phyloP scores from a whole-genome alignment of 2,888 invertebrate species.

The Agrochola lota region DNA sequence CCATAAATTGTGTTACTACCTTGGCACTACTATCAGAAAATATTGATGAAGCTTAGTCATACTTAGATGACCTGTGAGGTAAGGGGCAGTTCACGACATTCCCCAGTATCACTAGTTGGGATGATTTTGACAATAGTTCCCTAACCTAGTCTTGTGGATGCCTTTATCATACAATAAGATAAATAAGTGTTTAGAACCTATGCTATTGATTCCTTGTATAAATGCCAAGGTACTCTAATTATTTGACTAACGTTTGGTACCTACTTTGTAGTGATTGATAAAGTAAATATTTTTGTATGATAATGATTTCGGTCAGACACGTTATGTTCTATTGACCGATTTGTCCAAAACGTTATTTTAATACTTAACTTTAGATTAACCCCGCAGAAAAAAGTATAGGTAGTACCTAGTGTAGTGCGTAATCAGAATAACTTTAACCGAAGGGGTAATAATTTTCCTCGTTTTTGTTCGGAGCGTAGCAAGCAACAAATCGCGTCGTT shows the following conservation, averaged over 20 bases:
- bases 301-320: constrained; percentile 26
- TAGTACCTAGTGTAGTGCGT: background rate
- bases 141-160: background rate
- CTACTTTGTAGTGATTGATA: constrained; percentile 19
- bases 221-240: constrained; percentile 10
- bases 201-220: background rate
- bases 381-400: background rate
- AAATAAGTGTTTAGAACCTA: background rate
- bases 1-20: constrained; percentile 15
- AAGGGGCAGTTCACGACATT: background rate
- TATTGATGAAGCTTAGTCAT: background rate
- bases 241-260: constrained; percentile 9
- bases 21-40: constrained; percentile 10
- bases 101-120: background rate
- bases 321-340: constrained; percentile 42
- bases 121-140: background rate
- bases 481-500: background rate
- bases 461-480: background rate
- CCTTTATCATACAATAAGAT: constrained; percentile 5
- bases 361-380: background rate
- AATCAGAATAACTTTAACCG: background rate
- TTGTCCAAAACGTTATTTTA: constrained; percentile 24
- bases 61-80: background rate
- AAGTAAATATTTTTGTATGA: constrained; percentile 26
- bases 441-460: background rate